Base-by-base conservation (phyloP, 1,140 invertebrate genomes). In the Drosophila kohkoa region DNA sequence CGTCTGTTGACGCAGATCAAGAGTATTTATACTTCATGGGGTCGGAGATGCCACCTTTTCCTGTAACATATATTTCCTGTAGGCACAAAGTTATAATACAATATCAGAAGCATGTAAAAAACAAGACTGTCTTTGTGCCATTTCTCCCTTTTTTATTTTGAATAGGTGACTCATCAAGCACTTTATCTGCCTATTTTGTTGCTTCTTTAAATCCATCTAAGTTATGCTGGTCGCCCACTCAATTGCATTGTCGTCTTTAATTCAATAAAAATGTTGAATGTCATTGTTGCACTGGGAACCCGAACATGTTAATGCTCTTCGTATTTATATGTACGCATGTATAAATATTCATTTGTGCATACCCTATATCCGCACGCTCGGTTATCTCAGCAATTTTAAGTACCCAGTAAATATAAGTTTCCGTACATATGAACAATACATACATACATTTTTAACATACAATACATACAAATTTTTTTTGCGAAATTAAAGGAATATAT, bases 171-270 rank as follows among this genome's bases (percentile, higher is more conserved):
- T 70, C 49, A 70, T 70, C 46, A 54, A 2, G 41, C 32, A 62
- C 13, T 63, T 70, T 63, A 70, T 70, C 58, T 45, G 49, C 49
- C 11, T 74, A 45, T 54, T 77, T 52, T 68, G 15, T 60, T 71
- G 30, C 35, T 25, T 32, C 60, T 59, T 59, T 57, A 43, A 72
- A 67, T 49, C 45, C 41, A 35, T 43, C 54, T 54, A 20, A 58
- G 41, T 57, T 48, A 32, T 48, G 54, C 54, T 64, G 45, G 46
- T 73, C 60, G 80, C 67, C 77, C 57, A 62, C 81, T 83, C 77
- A 83, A 83, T 85, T 85, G 81, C 77, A 68, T 80, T 83, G 80
- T 83, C 81, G 83, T 68, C 70, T 80, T 83, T 85, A 85, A 83
- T 83, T 83, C 64, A 83, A 83, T 83, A 77, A 80, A 41, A 41